Conservation (phyloP, 2,888 invertebrate genomes). For the Pemphredon lugubris region DNA sequence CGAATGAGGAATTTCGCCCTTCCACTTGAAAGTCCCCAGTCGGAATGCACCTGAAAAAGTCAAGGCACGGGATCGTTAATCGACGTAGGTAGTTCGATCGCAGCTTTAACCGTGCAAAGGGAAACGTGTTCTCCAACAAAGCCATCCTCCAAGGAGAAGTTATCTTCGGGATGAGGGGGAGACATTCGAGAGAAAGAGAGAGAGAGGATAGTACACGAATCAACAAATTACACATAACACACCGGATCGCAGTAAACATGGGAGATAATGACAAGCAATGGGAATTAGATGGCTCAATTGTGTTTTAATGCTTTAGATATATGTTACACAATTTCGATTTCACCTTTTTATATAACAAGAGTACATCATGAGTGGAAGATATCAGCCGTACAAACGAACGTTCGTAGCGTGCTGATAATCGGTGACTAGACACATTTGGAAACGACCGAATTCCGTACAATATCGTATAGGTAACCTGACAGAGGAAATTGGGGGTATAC, state of each 20-base stretch:
- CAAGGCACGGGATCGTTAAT: slow-evolving; percentile 51
- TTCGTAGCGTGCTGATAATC: not conserved
- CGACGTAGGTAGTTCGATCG: not conserved
- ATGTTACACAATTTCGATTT: not conserved
- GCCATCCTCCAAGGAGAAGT: not conserved
- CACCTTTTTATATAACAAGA: not conserved
- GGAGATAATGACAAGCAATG: not conserved
- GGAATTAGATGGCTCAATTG: not conserved
- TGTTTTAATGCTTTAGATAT: not conserved
- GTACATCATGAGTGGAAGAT: not conserved
- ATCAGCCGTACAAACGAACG: not conserved
- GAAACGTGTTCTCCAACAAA: slow-evolving; percentile 15
- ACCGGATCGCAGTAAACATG: not conserved
- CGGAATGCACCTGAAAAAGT: slow-evolving; percentile 58
- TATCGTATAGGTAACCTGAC: too few species aligned
- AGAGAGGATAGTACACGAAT: not conserved
- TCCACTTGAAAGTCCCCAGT: slow-evolving; percentile 29
- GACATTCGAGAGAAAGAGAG: not conserved
- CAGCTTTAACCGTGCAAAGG: slow-evolving; percentile 37
- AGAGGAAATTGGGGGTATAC: too few species aligned
- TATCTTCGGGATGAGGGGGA: not conserved
- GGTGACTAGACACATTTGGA: not conserved
- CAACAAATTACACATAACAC: not conserved
- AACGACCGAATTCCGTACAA: not conserved
- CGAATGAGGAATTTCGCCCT: too few species aligned